Conservation (phyloP, 2,888 invertebrate species). For the Drosophila quinaria region DNA sequence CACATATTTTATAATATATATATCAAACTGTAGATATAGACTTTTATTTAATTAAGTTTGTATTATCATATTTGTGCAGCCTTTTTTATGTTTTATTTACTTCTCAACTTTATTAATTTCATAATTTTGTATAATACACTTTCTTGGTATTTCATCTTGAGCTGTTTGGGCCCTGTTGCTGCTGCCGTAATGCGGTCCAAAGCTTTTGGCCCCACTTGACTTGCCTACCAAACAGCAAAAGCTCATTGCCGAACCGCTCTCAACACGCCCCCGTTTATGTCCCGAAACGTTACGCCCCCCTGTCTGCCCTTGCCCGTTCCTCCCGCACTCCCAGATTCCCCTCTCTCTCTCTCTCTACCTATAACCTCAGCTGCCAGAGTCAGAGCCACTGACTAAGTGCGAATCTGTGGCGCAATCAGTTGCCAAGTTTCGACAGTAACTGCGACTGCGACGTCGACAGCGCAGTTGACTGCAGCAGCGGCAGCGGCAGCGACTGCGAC, state of each 20-base stretch:
- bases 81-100: slow-evolving; percentile 3
- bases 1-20: background rate
- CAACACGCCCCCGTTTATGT: slow-evolving; percentile 81
- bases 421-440: slow-evolving; percentile 60
- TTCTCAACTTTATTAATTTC: slow-evolving; percentile 19
- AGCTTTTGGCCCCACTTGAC: slow-evolving; percentile 69
- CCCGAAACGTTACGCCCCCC: slow-evolving; percentile 56
- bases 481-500: slow-evolving; percentile 4
- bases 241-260: slow-evolving; percentile 74
- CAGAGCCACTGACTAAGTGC: slow-evolving; percentile 78
- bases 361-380: slow-evolving; percentile 1
- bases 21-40: too few species aligned
- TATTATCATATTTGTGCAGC: background rate
- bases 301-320: slow-evolving; percentile 20
- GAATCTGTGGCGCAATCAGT: slow-evolving; percentile 83
- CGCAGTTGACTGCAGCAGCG: slow-evolving; percentile 10
- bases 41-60: background rate
- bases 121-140: slow-evolving; percentile 13
- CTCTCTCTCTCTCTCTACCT: background rate
- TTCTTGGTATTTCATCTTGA: slow-evolving; percentile 35
- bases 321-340: slow-evolving; percentile 4
- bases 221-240: slow-evolving; percentile 70
- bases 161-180: slow-evolving; percentile 40
- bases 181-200: slow-evolving; percentile 41
- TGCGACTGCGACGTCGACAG: slow-evolving; percentile 13